Evolutionary conservation across 2,888 invertebrate genomes (phyloP).

Genomic region (Diplazon laetatorius): DNA sequence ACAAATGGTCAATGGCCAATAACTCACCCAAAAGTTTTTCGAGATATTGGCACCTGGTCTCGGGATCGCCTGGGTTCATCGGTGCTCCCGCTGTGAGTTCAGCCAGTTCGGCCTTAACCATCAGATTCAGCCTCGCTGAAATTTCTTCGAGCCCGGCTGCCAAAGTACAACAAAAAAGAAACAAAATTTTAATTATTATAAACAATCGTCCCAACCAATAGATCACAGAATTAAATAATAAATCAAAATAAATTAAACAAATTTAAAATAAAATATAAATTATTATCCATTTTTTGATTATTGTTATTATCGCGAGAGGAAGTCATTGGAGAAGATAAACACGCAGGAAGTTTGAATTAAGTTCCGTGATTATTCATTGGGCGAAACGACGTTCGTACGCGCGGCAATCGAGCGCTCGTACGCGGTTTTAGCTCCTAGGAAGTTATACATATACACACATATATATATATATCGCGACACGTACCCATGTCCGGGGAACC

Average conservation of each 20-base stretch:
- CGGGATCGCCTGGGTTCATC: slow-evolving; percentile 82
- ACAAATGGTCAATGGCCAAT: background rate
- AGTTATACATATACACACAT: no score
- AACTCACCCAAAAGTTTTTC: slow-evolving; percentile 84
- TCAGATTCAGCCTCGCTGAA: slow-evolving; percentile 87
- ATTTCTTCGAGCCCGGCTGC: slow-evolving; percentile 88
- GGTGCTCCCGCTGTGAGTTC: slow-evolving; percentile 82
- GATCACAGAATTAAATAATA: background rate
- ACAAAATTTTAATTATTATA: background rate
- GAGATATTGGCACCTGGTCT: slow-evolving; percentile 84
- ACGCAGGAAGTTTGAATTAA: slow-evolving; percentile 53
- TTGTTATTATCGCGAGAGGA: slow-evolving; percentile 22
- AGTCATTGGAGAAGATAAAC: slow-evolving; percentile 39
- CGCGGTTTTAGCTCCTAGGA: slow-evolving; percentile 51
- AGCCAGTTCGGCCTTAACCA: slow-evolving; percentile 84
- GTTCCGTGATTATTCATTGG: slow-evolving; percentile 56
- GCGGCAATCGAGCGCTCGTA: no score
- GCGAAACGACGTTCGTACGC: slow-evolving; percentile 46
- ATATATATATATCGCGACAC: slow-evolving; percentile 51
- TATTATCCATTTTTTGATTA: no score
- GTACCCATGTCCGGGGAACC: slow-evolving; percentile 3
- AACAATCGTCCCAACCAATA: background rate
- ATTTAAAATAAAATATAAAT: no score
- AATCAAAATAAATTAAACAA: background rate
- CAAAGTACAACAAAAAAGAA: slow-evolving; percentile 52